These are phyloP conservation scores for Drosophila santomea DNA, from an alignment of 1,140 invertebrate species.

Conservation along the genomic window DNA sequence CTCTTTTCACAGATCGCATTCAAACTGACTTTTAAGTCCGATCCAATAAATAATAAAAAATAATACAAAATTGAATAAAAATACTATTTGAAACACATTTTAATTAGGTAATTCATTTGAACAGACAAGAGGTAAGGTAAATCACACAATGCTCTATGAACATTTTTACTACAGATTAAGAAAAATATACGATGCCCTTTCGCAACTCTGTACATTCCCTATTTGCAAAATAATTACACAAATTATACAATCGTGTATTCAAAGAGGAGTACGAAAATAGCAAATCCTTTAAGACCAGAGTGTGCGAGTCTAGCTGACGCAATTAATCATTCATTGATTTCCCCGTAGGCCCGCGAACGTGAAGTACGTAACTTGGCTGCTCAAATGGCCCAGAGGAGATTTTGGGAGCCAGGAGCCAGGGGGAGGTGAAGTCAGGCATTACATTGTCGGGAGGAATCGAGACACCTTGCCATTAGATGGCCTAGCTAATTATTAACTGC, in stretches of 20 bases:
- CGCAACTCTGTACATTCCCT: neutral
- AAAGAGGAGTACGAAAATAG: conserved; percentile 19
- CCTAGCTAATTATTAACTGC: conserved; percentile 77
- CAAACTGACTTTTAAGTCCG: no score
- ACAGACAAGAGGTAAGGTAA: no score
- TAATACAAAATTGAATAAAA: no score
- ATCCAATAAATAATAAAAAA: no score
- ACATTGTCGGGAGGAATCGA: conserved; percentile 37
- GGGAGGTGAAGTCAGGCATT: conserved; percentile 14
- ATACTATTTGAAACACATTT: no score
- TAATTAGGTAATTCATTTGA: no score
- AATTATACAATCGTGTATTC: conserved; percentile 1
- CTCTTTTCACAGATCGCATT: no score
- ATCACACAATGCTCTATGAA: no score
- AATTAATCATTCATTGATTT: conserved; percentile 62
- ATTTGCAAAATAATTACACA: neutral
- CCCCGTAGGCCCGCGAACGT: conserved; percentile 27
- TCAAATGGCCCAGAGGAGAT: conserved; percentile 27
- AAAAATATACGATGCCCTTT: neutral
- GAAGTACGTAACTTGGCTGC: conserved; percentile 24
- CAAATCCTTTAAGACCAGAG: conserved; percentile 39
- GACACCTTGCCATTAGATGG: conserved; percentile 44
- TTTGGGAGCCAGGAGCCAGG: no score
- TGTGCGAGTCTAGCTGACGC: conserved; percentile 5
- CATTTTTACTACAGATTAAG: neutral